Evolutionary conservation across 1,140 invertebrate species (phyloP).

Genomic region (Orchesella cincta): DNA sequence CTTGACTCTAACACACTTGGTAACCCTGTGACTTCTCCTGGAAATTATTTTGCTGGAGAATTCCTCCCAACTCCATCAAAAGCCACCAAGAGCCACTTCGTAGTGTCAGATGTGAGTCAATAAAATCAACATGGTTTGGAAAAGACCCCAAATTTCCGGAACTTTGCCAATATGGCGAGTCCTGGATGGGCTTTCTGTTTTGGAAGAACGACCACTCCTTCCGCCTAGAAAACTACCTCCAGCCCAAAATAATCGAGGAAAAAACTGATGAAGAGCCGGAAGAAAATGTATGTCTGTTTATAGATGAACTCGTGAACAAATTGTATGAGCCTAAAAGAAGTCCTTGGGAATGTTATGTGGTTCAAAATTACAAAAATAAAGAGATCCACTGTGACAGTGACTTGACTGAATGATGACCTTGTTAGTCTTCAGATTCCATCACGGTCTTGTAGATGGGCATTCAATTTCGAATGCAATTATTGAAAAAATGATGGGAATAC

Average conservation of each 20-base stretch:
- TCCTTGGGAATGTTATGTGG: background rate
- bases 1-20: no score
- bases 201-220: background rate
- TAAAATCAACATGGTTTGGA: no score
- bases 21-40: no score
- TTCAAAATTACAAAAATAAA: background rate
- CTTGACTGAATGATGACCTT: background rate
- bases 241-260: background rate
- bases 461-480: background rate
- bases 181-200: conserved; percentile 11
- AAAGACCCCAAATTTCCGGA: no score
- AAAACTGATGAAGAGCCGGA: background rate
- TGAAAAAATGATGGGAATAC: no score
- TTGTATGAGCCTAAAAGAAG: background rate
- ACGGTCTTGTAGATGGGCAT: background rate
- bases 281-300: background rate
- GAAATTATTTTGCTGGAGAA: no score
- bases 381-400: background rate
- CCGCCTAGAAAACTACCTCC: background rate
- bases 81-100: no score
- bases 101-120: no score
- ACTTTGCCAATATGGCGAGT: background rate
- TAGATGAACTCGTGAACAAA: background rate
- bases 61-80: no score
- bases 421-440: background rate